Conservation (phyloP, 2,888 invertebrate species). For the Sipunculus nudus region DNA sequence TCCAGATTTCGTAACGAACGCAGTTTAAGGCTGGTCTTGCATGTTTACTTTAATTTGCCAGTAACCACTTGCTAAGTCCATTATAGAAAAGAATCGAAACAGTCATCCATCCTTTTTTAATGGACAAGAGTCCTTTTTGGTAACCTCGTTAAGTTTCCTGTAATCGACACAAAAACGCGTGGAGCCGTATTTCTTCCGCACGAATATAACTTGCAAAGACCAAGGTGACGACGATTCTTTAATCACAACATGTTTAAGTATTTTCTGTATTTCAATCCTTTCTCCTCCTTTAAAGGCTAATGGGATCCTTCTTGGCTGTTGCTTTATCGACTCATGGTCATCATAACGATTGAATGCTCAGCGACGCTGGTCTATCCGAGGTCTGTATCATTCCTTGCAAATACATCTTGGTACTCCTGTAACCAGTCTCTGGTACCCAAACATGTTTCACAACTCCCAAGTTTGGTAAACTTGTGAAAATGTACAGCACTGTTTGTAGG, state of each 20-base stretch:
- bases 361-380: background rate
- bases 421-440: too few relatives aligned
- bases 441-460: background rate
- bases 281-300: background rate
- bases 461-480: background rate
- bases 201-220: constrained; percentile 12
- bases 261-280: background rate
- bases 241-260: background rate
- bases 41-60: background rate
- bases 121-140: constrained; percentile 6
- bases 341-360: constrained; percentile 9
- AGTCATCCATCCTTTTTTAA: constrained; percentile 17
- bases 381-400: constrained; percentile 2
- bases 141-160: constrained; percentile 12
- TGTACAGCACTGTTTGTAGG: background rate
- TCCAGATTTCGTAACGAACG: background rate
- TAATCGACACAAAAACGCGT: constrained; percentile 19
- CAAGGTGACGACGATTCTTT: constrained; percentile 1
- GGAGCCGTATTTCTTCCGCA: constrained; percentile 7
- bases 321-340: constrained; percentile 10
- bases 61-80: background rate
- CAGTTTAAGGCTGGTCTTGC: constrained; percentile 5
- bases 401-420: background rate
- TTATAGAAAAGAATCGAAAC: background rate
- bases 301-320: background rate